Evolutionary conservation across 2,113 vertebrate species (phyloP).

Genomic region (Pogonocichla stellata): DNA sequence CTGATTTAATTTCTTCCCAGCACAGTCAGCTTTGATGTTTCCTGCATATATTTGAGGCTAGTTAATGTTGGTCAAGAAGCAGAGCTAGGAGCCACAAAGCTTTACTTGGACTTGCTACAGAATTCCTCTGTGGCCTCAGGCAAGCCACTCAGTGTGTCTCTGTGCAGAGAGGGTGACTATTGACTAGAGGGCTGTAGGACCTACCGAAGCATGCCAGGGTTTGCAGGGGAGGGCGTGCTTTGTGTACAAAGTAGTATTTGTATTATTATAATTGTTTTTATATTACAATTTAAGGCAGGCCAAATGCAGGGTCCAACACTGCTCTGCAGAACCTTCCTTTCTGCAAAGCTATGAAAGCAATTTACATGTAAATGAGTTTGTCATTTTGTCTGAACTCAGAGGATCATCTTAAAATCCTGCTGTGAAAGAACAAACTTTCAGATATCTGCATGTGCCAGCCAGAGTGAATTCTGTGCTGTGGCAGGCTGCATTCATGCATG

Average conservation of each 20-base stretch:
- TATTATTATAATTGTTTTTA: slow-evolving; percentile 68
- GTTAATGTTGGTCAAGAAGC: slow-evolving; percentile 54
- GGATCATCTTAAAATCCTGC: slow-evolving; percentile 64
- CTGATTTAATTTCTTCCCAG: slow-evolving; percentile 47
- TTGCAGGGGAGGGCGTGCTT: slow-evolving; percentile 59
- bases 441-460: slow-evolving; percentile 28
- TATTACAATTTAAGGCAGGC: slow-evolving; percentile 64
- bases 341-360: slow-evolving; percentile 62
- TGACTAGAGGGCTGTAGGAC: slow-evolving; percentile 48
- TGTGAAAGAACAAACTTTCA: slow-evolving; percentile 52
- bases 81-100: slow-evolving; percentile 51
- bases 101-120: slow-evolving; percentile 53
- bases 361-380: slow-evolving; percentile 70
- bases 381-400: slow-evolving; percentile 63
- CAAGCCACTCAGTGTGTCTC: slow-evolving; percentile 54
- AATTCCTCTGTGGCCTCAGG: slow-evolving; percentile 59
- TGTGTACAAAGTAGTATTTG: slow-evolving; percentile 60
- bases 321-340: slow-evolving; percentile 53
- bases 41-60: slow-evolving; percentile 33
- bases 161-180: slow-evolving; percentile 51
- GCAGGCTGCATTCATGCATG: slow-evolving; percentile 4
- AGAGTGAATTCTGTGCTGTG: background rate
- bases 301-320: slow-evolving; percentile 45
- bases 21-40: slow-evolving; percentile 40
- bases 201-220: slow-evolving; percentile 63